Evolutionary conservation across 2,888 invertebrate species (phyloP).

Genomic region (Nomada goodeniana): DNA sequence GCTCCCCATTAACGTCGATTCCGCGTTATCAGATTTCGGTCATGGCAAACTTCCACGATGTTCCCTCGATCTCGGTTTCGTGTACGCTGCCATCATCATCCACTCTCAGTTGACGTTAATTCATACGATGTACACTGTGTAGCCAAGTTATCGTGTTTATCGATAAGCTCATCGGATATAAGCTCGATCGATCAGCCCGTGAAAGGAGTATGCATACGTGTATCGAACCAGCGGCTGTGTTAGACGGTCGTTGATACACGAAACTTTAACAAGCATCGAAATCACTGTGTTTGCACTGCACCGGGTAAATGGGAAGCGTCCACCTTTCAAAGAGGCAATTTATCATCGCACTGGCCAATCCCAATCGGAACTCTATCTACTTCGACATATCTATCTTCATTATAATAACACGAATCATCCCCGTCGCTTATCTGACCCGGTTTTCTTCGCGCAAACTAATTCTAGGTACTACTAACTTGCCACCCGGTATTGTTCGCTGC

Average conservation of each 20-base stretch:
- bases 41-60: neutral
- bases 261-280: conserved; percentile 17
- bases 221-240: neutral
- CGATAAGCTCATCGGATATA: conserved; percentile 42
- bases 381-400: too few relatives aligned
- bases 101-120: conserved; percentile 6
- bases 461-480: too few relatives aligned
- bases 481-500: too few relatives aligned
- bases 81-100: neutral
- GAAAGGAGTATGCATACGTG: neutral
- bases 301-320: neutral
- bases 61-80: neutral
- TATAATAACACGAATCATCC: too few relatives aligned
- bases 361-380: too few relatives aligned
- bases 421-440: too few relatives aligned
- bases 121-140: conserved; percentile 7
- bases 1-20: neutral
- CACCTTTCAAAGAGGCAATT: neutral
- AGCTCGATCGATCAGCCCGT: conserved; percentile 19
- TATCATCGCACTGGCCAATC: too few relatives aligned
- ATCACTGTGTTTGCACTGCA: neutral
- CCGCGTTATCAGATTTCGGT: neutral
- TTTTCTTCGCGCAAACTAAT: too few relatives aligned
- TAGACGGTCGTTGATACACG: neutral
- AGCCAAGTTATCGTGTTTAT: conserved; percentile 36